Conservation (phyloP, 1,140 invertebrate genomes). For the Drosophila neocordata region DNA sequence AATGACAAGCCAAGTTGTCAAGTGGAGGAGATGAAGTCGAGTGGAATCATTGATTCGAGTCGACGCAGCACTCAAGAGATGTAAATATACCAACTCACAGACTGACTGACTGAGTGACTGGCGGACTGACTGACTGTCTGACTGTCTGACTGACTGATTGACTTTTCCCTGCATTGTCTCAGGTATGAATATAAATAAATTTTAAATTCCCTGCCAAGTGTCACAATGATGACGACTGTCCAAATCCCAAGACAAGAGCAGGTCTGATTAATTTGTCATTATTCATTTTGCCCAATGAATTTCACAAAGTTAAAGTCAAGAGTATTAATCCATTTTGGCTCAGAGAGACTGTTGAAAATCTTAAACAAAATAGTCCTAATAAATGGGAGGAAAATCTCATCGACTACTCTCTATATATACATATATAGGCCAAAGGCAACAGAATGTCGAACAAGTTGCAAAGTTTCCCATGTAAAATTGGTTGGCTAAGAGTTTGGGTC, state of each 20-base stretch:
- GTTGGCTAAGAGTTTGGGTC: background rate
- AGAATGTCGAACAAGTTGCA: conserved; percentile 42
- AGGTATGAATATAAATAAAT: conserved; percentile 45
- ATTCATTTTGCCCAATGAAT: conserved; percentile 62
- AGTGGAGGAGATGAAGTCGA: conserved; percentile 16
- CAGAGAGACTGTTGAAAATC: background rate
- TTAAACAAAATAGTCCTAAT: background rate
- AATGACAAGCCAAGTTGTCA: conserved; percentile 51
- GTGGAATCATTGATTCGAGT: conserved; percentile 63
- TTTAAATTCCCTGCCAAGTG: conserved; percentile 46
- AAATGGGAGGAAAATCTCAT: conserved; percentile 26
- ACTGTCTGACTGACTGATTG: background rate
- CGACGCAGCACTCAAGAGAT: conserved; percentile 38
- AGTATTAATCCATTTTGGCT: conserved; percentile 33
- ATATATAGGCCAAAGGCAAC: conserved; percentile 37
- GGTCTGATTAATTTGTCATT: conserved; percentile 68
- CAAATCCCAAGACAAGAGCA: conserved; percentile 3
- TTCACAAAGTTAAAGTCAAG: conserved; percentile 47
- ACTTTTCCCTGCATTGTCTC: conserved; percentile 11
- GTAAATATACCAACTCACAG: conserved; percentile 14
- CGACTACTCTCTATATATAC: background rate
- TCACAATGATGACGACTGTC: conserved; percentile 35
- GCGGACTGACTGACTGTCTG: too few species aligned
- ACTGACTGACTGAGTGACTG: too few species aligned
- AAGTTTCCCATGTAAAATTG: conserved; percentile 20